These are phyloP conservation scores for Sisyra terminalis DNA, from an alignment of 2,888 invertebrate species.

Conservation along the genomic window DNA sequence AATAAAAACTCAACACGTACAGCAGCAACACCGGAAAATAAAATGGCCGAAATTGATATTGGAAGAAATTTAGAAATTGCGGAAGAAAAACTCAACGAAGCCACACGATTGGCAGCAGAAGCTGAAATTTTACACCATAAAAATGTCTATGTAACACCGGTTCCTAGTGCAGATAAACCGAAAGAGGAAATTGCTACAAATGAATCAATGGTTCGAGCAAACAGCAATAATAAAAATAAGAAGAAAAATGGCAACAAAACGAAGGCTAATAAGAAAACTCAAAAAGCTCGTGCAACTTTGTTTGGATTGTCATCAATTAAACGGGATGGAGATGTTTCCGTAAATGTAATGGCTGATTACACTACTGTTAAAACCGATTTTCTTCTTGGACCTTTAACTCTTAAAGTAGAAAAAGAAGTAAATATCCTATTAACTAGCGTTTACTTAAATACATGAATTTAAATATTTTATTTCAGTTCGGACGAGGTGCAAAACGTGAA, in stretches of 20 bases:
- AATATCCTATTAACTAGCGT: not conserved
- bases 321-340: constrained; percentile 64
- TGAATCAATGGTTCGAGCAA: constrained; percentile 5
- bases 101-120: constrained; percentile 24
- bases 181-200: constrained; percentile 19
- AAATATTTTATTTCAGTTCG: constrained; percentile 35
- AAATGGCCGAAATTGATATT: constrained; percentile 4
- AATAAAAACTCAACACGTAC: constrained; percentile 11
- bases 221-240: constrained; percentile 18
- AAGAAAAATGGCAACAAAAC: constrained; percentile 15
- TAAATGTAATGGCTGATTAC: constrained; percentile 61
- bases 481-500: constrained; percentile 62
- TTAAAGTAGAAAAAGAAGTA: constrained; percentile 65
- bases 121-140: constrained; percentile 19
- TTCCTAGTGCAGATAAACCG: constrained; percentile 18
- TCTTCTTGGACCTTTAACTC: constrained; percentile 57
- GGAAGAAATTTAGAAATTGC: constrained; percentile 1
- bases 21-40: constrained; percentile 8
- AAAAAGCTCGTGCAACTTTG: constrained; percentile 58
- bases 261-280: constrained; percentile 30
- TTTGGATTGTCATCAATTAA: constrained; percentile 65
- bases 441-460: not conserved
- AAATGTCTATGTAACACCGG: constrained; percentile 17
- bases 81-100: constrained; percentile 9
- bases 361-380: constrained; percentile 74